Conservation (phyloP, 2,797 vertebrate species). For the Onychomys torridus region DNA sequence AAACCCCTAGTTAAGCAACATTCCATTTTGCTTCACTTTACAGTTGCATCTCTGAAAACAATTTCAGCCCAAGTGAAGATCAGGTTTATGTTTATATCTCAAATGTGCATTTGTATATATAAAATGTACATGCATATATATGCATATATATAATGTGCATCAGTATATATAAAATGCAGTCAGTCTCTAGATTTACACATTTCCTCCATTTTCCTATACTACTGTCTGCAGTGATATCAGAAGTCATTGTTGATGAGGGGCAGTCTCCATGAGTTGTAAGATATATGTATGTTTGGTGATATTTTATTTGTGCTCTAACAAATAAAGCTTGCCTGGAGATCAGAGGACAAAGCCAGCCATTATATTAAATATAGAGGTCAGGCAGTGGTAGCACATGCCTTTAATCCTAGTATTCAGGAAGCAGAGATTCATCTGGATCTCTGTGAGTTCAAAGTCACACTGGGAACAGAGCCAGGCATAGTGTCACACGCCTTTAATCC, state of each 20-base stretch:
- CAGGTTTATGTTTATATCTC: background rate
- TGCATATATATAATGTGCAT: background rate
- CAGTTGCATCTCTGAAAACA: background rate
- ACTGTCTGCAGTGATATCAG: background rate
- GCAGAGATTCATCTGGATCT: too few relatives aligned
- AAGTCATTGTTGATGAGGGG: background rate
- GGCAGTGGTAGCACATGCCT: too few relatives aligned
- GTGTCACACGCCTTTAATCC: too few relatives aligned
- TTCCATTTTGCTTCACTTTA: background rate
- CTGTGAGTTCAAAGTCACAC: too few relatives aligned
- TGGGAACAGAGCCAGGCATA: too few relatives aligned
- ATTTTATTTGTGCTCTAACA: too few relatives aligned
- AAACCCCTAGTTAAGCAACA: background rate
- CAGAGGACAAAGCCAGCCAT: too few relatives aligned
- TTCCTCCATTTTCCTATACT: background rate
- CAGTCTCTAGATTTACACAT: background rate
- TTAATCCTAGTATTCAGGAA: too few relatives aligned
- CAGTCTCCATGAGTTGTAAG: background rate
- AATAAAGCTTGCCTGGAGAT: too few relatives aligned
- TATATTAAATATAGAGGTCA: too few relatives aligned
- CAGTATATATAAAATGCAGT: background rate
- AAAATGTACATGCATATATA: background rate
- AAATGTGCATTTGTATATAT: background rate
- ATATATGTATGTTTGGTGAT: background rate
- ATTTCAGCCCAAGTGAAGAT: background rate